phyloP scores from a whole-genome alignment of 2,113 vertebrate species.

The Mesitornis unicolor region DNA sequence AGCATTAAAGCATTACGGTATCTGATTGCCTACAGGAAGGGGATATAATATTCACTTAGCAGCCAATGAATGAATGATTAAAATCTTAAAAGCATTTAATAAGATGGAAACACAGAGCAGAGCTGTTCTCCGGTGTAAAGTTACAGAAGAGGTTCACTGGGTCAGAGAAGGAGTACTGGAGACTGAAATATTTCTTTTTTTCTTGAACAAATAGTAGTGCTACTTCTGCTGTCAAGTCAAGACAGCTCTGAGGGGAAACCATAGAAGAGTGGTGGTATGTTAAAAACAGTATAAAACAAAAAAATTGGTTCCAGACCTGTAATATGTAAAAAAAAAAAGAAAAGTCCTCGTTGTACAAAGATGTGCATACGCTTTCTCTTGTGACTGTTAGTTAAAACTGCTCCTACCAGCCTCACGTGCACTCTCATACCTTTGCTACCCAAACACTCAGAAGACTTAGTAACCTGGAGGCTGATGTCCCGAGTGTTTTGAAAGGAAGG shows the following conservation, averaged over 20 bases:
- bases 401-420: background rate
- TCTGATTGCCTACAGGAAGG: constrained; percentile 66
- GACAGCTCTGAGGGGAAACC: constrained; percentile 11
- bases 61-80: constrained; percentile 64
- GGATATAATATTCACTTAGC: constrained; percentile 55
- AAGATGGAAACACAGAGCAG: constrained; percentile 70
- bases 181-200: background rate
- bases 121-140: constrained; percentile 69
- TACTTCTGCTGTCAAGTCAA: constrained; percentile 38
- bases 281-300: constrained; percentile 2
- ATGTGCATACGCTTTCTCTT: background rate
- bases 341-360: background rate
- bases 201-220: background rate
- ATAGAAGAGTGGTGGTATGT: background rate
- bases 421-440: background rate
- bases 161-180: constrained; percentile 64
- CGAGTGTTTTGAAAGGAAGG: background rate
- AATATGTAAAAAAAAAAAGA: background rate
- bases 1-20: constrained; percentile 58
- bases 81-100: constrained; percentile 69
- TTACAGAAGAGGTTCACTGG: constrained; percentile 77
- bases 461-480: background rate
- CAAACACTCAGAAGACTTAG: background rate
- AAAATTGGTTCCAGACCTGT: background rate
- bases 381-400: background rate